phyloP scores from a whole-genome alignment of 2,888 invertebrate genomes.

The Ectobius pallidus region DNA sequence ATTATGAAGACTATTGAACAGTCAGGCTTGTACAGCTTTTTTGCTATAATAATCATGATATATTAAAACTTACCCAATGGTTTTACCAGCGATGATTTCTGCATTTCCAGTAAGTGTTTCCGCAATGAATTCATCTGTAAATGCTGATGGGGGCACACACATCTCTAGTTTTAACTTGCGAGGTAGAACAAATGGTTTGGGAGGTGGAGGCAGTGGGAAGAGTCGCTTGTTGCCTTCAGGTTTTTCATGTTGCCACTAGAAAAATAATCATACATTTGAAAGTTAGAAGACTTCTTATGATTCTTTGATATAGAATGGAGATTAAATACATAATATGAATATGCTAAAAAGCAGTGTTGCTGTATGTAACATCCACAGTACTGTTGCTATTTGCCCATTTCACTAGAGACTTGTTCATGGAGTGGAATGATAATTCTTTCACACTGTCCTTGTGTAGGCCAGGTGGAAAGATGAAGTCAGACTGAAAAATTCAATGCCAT shows the following conservation, averaged over 20 bases:
- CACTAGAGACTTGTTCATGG: too few relatives aligned
- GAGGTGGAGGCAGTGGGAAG: slow-evolving; percentile 65
- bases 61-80: slow-evolving; percentile 85
- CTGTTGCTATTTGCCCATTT: too few relatives aligned
- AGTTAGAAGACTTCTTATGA: background rate
- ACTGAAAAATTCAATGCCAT: too few relatives aligned
- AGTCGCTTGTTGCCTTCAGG: slow-evolving; percentile 37
- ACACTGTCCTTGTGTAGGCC: too few relatives aligned
- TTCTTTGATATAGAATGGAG: background rate
- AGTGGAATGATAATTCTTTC: too few relatives aligned
- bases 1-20: too few relatives aligned
- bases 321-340: too few relatives aligned
- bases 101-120: slow-evolving; percentile 85
- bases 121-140: slow-evolving; percentile 87
- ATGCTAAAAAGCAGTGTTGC: too few relatives aligned
- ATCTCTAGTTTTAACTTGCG: slow-evolving; percentile 79
- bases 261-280: background rate
- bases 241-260: slow-evolving; percentile 32
- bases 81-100: slow-evolving; percentile 82
- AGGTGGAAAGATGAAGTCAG: too few relatives aligned
- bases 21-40: too few relatives aligned
- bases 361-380: too few relatives aligned
- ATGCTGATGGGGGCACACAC: slow-evolving; percentile 82
- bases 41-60: too few relatives aligned
- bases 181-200: slow-evolving; percentile 75